These are phyloP conservation scores for Kryptolebias marmoratus DNA, from an alignment of 2,113 vertebrate species.

Conservation along the genomic window DNA sequence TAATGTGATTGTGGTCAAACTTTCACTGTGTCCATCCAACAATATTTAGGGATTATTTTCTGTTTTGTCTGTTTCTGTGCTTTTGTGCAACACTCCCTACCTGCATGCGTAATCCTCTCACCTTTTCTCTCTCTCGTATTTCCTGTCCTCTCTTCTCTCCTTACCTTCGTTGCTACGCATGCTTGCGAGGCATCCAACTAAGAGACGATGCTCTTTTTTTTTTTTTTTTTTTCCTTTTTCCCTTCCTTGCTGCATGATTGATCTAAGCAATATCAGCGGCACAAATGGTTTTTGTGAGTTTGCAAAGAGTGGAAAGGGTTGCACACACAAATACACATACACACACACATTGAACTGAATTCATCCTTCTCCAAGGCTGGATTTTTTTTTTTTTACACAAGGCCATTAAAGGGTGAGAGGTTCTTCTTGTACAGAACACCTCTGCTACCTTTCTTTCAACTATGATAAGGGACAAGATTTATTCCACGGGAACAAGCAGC, in stretches of 20 bases:
- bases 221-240: background rate
- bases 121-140: conserved; percentile 27
- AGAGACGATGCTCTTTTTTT: conserved; percentile 30
- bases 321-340: conserved; percentile 4
- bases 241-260: conserved; percentile 59
- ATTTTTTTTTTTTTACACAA: conserved; percentile 46
- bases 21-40: too few relatives aligned
- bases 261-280: conserved; percentile 55
- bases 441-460: background rate
- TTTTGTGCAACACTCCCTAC: too few relatives aligned
- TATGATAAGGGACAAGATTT: background rate
- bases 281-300: background rate
- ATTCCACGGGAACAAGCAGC: background rate
- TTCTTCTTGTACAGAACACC: conserved; percentile 15
- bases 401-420: conserved; percentile 22
- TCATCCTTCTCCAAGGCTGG: conserved; percentile 12
- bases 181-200: conserved; percentile 56
- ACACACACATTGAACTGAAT: conserved; percentile 15
- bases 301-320: conserved; percentile 6
- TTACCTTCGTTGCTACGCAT: conserved; percentile 31
- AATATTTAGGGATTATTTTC: background rate
- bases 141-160: conserved; percentile 25
- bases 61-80: too few relatives aligned
- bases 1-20: too few relatives aligned
- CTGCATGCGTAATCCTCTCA: too few relatives aligned